These are phyloP conservation scores for Phaonia tiefii DNA, from an alignment of 2,888 invertebrate genomes.

Conservation along the genomic window DNA sequence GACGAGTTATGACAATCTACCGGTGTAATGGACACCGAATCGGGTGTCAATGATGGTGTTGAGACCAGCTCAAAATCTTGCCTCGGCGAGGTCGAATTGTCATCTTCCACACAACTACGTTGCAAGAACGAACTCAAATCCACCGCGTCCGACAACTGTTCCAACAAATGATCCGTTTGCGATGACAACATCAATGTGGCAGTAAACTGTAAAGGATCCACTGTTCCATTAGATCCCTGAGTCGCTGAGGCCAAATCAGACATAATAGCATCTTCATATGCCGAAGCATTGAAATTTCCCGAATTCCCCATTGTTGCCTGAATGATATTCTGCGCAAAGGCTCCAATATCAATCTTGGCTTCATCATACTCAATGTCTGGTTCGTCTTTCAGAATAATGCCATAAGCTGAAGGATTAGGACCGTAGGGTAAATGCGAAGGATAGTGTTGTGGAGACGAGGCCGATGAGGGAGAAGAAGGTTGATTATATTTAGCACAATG, in stretches of 20 bases:
- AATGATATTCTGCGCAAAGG: slow-evolving; percentile 78
- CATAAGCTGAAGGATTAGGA: slow-evolving; percentile 88
- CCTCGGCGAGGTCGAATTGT: slow-evolving; percentile 81
- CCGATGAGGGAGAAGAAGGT: slow-evolving; percentile 67
- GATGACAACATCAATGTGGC: slow-evolving; percentile 90
- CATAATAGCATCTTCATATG: slow-evolving; percentile 90
- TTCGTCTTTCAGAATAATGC: slow-evolving; percentile 89
- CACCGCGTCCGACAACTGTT: slow-evolving; percentile 90
- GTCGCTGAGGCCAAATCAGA: slow-evolving; percentile 85
- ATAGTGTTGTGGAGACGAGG: slow-evolving; percentile 60
- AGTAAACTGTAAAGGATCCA: slow-evolving; percentile 91
- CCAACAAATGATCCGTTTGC: slow-evolving; percentile 87
- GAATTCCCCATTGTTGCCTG: slow-evolving; percentile 75
- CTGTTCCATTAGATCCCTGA: slow-evolving; percentile 81
- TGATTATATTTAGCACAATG: slow-evolving; percentile 69
- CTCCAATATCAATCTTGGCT: slow-evolving; percentile 85
- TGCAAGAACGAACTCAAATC: slow-evolving; percentile 89
- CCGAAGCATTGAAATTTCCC: slow-evolving; percentile 81
- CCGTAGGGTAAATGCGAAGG: slow-evolving; percentile 75
- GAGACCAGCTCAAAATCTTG: slow-evolving; percentile 87
- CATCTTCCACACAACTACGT: slow-evolving; percentile 83
- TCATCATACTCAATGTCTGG: slow-evolving; percentile 89
- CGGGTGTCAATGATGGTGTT: slow-evolving; percentile 87
- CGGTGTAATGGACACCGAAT: slow-evolving; percentile 82
- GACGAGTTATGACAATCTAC: slow-evolving; percentile 80